Percentiles rank a stretch among this genome's conserved stretches.
Conservation (phyloP, 2,888 invertebrate genomes). For the Smittia sp. region DNA sequence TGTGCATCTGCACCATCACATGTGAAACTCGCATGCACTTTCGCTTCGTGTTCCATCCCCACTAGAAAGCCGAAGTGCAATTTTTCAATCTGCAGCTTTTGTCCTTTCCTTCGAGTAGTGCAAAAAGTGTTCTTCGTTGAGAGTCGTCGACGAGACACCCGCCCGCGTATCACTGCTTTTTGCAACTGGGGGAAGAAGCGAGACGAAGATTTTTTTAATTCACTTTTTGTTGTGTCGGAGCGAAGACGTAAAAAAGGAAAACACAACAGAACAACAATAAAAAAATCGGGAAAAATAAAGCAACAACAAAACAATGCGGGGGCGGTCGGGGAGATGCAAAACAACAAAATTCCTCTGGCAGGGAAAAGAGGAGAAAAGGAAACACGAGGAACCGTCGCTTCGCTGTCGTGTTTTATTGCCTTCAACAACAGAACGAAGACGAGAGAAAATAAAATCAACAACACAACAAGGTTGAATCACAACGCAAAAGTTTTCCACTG, state of each 20-base stretch:
- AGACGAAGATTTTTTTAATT: slow-evolving; percentile 23
- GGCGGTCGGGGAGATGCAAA: neutral
- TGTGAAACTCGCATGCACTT: neutral
- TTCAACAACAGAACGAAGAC: slow-evolving; percentile 19
- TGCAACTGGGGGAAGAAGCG: slow-evolving; percentile 20
- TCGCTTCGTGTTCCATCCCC: slow-evolving; percentile 11
- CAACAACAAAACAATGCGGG: slow-evolving; percentile 12
- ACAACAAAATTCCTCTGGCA: neutral
- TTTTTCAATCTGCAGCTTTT: neutral
- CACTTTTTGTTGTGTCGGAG: slow-evolving; percentile 25
- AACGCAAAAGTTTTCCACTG: neutral
- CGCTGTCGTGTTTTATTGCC: slow-evolving; percentile 5
- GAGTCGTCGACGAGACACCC: slow-evolving; percentile 1
- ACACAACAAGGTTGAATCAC: slow-evolving; percentile 16
- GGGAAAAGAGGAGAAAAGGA: neutral
- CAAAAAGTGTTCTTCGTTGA: neutral
- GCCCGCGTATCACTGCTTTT: slow-evolving; percentile 16
- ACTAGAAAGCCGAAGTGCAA: neutral
- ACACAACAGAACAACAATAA: slow-evolving; percentile 25
- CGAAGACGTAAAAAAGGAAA: slow-evolving; percentile 18
- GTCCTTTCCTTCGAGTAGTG: neutral
- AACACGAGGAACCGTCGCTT: neutral
- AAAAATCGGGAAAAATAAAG: slow-evolving; percentile 9
- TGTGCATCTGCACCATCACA: slow-evolving; percentile 16
- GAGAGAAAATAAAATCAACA: slow-evolving; percentile 13